Evolutionary conservation across 2,888 invertebrate genomes (phyloP).

Genomic region (Agonopterix subpropinquella): DNA sequence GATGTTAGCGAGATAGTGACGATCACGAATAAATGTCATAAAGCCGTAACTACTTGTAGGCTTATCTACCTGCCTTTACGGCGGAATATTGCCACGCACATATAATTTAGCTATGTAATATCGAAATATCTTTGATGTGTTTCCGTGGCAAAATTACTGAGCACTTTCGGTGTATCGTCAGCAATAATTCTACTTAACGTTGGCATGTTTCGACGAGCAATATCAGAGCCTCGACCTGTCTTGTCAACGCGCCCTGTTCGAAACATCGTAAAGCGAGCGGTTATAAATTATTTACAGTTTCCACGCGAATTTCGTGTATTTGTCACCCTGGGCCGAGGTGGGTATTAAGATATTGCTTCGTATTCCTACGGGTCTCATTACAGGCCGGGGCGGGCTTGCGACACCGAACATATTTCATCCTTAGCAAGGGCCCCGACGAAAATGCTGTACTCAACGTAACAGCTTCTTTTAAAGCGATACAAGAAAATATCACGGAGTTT

Average conservation of each 20-base stretch:
- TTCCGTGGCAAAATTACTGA: constrained; percentile 36
- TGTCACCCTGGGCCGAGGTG: constrained; percentile 62
- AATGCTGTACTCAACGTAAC: constrained; percentile 27
- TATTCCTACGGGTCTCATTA: constrained; percentile 71
- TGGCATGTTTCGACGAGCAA: constrained; percentile 37
- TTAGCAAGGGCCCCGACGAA: constrained; percentile 36
- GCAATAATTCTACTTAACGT: constrained; percentile 51
- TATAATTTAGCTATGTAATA: constrained; percentile 20
- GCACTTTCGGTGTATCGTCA: constrained; percentile 34
- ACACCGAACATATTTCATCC: constrained; percentile 66
- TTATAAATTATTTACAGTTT: constrained; percentile 72
- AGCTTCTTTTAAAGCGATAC: constrained; percentile 35
- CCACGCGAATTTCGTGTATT: constrained; percentile 61
- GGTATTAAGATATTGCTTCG: constrained; percentile 73
- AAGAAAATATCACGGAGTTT: constrained; percentile 29
- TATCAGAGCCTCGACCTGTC: constrained; percentile 36
- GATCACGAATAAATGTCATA: constrained; percentile 37
- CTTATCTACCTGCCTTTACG: no score
- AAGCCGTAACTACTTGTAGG: constrained; percentile 19
- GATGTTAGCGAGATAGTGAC: constrained; percentile 43
- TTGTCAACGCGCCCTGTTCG: constrained; percentile 50
- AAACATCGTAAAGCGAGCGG: constrained; percentile 51
- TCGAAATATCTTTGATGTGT: constrained; percentile 46
- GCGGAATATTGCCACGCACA: constrained; percentile 3
- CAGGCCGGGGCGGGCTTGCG: constrained; percentile 46